Conservation (phyloP, 1,140 invertebrate species). For the Coptotermes formosanus region DNA sequence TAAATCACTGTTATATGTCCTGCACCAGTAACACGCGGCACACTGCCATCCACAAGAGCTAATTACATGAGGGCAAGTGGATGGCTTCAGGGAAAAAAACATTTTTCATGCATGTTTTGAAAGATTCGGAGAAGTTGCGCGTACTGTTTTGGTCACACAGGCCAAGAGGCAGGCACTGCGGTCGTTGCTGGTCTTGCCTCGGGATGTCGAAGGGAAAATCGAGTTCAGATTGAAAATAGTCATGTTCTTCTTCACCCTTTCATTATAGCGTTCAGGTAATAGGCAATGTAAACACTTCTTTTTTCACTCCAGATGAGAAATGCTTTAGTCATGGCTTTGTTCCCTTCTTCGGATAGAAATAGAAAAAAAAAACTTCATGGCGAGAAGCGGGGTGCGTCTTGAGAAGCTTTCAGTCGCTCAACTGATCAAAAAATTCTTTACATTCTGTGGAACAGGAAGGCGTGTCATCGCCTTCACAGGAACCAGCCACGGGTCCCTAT, state of each 20-base stretch:
- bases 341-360: too few relatives aligned
- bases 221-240: slow-evolving; percentile 13
- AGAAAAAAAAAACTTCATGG: too few relatives aligned
- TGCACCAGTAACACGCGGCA: neutral
- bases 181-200: neutral
- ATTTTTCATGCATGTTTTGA: slow-evolving; percentile 5
- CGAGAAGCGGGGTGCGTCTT: too few relatives aligned
- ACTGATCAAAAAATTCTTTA: too few relatives aligned
- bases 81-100: slow-evolving; percentile 2
- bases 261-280: neutral
- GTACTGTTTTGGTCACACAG: neutral
- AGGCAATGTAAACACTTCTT: neutral
- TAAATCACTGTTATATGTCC: neutral
- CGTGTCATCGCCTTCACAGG: too few relatives aligned
- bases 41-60: neutral
- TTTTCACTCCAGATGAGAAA: too few relatives aligned
- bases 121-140: neutral
- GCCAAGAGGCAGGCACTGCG: neutral
- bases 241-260: neutral
- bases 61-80: neutral
- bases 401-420: too few relatives aligned
- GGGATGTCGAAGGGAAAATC: neutral
- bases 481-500: too few relatives aligned
- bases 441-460: too few relatives aligned
- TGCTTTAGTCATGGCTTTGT: too few relatives aligned